Percentiles rank a stretch among this genome's conserved stretches.
These are phyloP conservation scores for Flexamia atlantica DNA, from an alignment of 2,888 invertebrate species.

Conservation along the genomic window DNA sequence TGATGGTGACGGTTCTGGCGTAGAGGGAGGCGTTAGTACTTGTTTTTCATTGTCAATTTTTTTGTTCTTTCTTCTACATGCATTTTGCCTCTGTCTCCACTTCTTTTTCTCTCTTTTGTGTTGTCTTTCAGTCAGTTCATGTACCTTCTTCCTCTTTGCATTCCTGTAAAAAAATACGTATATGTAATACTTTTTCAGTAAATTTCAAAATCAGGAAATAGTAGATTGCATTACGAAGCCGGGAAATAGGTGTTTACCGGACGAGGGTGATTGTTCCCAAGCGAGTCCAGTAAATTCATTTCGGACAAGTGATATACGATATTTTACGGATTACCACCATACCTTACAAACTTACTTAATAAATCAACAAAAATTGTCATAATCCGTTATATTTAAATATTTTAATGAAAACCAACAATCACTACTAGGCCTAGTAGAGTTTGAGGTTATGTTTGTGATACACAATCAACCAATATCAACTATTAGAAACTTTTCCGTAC, in stretches of 20 bases:
- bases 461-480: too few relatives aligned
- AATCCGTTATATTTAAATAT: too few relatives aligned
- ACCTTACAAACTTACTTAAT: too few relatives aligned
- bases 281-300: background rate
- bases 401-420: too few relatives aligned
- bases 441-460: too few relatives aligned
- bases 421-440: too few relatives aligned
- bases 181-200: background rate
- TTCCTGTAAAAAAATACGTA: slow-evolving; percentile 16
- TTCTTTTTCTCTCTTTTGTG: slow-evolving; percentile 29
- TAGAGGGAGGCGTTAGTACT: slow-evolving; percentile 18
- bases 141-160: slow-evolving; percentile 22
- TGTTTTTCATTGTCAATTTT: background rate
- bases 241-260: background rate
- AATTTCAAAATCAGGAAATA: slow-evolving; percentile 2
- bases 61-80: slow-evolving; percentile 9
- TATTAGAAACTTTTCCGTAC: too few relatives aligned
- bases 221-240: background rate
- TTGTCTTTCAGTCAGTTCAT: slow-evolving; percentile 21
- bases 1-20: background rate
- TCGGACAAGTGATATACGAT: too few relatives aligned
- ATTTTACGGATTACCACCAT: too few relatives aligned
- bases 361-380: too few relatives aligned
- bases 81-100: slow-evolving; percentile 29
- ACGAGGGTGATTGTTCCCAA: too few relatives aligned